phyloP scores from a whole-genome alignment of 2,797 vertebrate genomes.

The Ctenopoma multispine region DNA sequence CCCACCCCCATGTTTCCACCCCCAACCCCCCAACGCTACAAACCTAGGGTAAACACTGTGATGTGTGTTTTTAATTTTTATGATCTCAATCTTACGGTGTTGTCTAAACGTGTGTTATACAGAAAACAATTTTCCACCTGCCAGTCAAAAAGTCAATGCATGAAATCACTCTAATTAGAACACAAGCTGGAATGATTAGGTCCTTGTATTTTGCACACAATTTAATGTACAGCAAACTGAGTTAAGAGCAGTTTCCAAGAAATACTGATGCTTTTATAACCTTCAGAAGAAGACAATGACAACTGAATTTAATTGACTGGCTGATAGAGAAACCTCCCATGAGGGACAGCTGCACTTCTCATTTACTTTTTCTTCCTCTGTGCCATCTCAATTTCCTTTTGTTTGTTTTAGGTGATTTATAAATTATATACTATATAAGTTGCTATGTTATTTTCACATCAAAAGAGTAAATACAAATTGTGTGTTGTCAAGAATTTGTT shows the following conservation, averaged over 20 bases:
- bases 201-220: slow-evolving; percentile 24
- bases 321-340: slow-evolving; percentile 56
- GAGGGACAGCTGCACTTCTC: slow-evolving; percentile 47
- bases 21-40: no score
- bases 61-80: slow-evolving; percentile 16
- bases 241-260: slow-evolving; percentile 44
- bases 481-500: not conserved
- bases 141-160: slow-evolving; percentile 56
- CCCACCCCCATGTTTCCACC: no score
- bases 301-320: slow-evolving; percentile 60
- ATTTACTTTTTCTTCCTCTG: slow-evolving; percentile 19
- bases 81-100: not conserved
- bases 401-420: slow-evolving; percentile 14
- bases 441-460: slow-evolving; percentile 19
- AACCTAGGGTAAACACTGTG: no score
- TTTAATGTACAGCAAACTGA: slow-evolving; percentile 38
- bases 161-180: slow-evolving; percentile 58
- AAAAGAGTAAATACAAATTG: not conserved
- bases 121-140: slow-evolving; percentile 59
- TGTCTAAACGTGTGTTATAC: slow-evolving; percentile 24
- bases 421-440: slow-evolving; percentile 1
- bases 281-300: slow-evolving; percentile 47
- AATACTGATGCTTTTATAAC: slow-evolving; percentile 53
- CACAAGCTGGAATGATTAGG: slow-evolving; percentile 38
- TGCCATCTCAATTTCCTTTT: slow-evolving; percentile 12